phyloP scores from a whole-genome alignment of 2,113 vertebrate genomes.

The Orthonyx spaldingii region DNA sequence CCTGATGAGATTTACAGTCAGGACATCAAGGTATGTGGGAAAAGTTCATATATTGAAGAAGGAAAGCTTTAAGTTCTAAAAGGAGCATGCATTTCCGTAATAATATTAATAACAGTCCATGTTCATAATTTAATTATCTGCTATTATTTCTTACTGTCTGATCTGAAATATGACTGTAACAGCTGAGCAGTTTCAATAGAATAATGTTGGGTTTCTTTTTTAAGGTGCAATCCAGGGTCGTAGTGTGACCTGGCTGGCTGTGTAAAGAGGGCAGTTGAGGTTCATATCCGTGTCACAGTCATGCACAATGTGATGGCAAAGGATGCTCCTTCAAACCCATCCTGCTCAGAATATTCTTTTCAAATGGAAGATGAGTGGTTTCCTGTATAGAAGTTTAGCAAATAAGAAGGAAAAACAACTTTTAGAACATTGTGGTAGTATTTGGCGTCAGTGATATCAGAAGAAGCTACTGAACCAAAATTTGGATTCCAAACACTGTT shows the following conservation, averaged over 20 bases:
- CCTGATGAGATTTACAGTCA: background rate
- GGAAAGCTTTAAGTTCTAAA: background rate
- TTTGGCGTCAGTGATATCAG: background rate
- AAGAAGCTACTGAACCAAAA: background rate
- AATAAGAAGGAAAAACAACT: background rate
- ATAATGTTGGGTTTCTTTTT: background rate
- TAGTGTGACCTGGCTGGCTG: background rate
- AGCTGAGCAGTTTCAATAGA: background rate
- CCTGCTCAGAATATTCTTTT: background rate
- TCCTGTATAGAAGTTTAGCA: background rate
- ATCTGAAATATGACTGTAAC: background rate
- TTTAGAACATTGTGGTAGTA: background rate
- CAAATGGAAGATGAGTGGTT: background rate
- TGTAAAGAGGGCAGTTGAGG: background rate
- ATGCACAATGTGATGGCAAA: background rate
- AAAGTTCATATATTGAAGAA: background rate
- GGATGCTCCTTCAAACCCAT: background rate
- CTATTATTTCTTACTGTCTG: background rate
- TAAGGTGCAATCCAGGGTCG: background rate
- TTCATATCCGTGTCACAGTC: accelerated
- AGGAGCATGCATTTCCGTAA: background rate
- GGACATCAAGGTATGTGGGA: background rate
- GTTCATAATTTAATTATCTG: background rate
- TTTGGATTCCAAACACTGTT: background rate
- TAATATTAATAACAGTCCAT: background rate